A percentile compares a stretch with the other conserved stretches of the same genome.
phyloP scores from a whole-genome alignment of 2,888 invertebrate species.

The Lepidochitona cinerea region DNA sequence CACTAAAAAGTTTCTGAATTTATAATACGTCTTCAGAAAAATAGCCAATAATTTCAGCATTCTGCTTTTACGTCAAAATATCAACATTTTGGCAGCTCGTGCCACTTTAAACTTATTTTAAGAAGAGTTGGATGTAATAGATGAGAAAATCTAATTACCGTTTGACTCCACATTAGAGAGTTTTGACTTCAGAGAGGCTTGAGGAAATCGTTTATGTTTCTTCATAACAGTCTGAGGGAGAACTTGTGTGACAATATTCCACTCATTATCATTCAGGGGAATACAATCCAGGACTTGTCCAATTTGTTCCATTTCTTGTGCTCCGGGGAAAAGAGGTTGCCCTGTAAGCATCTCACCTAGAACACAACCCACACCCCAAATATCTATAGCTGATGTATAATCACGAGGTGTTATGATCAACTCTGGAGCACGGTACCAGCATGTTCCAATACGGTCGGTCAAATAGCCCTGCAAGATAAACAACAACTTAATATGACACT shows the following conservation, averaged over 20 bases:
- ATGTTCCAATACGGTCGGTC: constrained; percentile 98
- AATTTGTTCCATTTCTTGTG: constrained; percentile 79
- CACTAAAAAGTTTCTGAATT: too few relatives aligned
- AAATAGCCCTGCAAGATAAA: constrained; percentile 84
- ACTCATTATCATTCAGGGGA: constrained; percentile 53
- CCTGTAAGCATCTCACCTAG: constrained; percentile 99
- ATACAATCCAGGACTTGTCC: constrained; percentile 46
- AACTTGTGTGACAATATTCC: constrained; percentile 51
- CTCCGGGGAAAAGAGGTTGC: constrained; percentile 97
- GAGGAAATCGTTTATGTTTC: constrained; percentile 42
- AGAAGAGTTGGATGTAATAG: too few relatives aligned
- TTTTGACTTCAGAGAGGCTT: constrained; percentile 32
- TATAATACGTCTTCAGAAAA: too few relatives aligned
- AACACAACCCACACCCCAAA: constrained; percentile 99
- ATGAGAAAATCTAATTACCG: too few relatives aligned
- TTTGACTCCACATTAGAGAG: constrained; percentile 35
- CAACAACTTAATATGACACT: too few relatives aligned
- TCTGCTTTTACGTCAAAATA: too few relatives aligned
- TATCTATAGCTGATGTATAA: constrained; percentile 95
- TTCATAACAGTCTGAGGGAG: constrained; percentile 55
- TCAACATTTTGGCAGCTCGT: too few relatives aligned
- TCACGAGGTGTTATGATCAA: constrained; percentile 99
- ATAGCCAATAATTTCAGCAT: too few relatives aligned
- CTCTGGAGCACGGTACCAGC: constrained; percentile 99
- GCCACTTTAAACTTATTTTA: too few relatives aligned